Conservation (phyloP, 1,140 invertebrate genomes). For the Gyrodactylus bullatarudis region DNA sequence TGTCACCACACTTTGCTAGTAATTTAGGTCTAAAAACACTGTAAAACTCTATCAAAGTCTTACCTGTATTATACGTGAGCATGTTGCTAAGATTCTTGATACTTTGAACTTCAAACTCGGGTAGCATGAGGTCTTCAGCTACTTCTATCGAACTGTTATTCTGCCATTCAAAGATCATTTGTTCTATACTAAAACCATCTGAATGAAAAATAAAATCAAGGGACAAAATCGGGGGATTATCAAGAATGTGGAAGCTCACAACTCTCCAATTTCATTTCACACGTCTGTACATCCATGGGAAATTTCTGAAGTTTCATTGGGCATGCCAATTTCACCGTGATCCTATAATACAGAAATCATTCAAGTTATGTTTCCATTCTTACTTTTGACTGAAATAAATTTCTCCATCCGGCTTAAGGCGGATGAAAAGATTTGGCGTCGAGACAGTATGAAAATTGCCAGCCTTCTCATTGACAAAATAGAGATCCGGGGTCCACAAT, state of each 20-base stretch:
- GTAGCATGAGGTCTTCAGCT: background rate
- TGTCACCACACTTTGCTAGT: too few species aligned
- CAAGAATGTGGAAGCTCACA: constrained; percentile 7
- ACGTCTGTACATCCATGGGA: constrained; percentile 10
- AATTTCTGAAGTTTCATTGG: constrained; percentile 8
- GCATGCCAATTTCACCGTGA: constrained; percentile 8
- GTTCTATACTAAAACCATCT: background rate
- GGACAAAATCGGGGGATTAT: background rate
- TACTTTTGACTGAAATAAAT: constrained; percentile 23
- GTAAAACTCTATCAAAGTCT: too few species aligned
- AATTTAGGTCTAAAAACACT: too few species aligned
- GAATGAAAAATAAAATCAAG: background rate
- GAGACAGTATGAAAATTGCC: constrained; percentile 13
- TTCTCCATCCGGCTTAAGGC: constrained; percentile 27
- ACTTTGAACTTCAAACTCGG: background rate
- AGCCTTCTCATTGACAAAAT: constrained; percentile 3
- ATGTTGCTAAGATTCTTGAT: background rate
- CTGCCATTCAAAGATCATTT: background rate
- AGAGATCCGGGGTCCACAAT: constrained; percentile 8
- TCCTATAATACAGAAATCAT: too few species aligned
- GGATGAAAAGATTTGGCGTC: constrained; percentile 31
- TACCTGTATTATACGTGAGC: background rate
- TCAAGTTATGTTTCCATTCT: too few species aligned
- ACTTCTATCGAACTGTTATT: background rate
- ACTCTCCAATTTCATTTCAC: constrained; percentile 8